A percentile compares a stretch with the other conserved stretches of the same genome.
These are phyloP conservation scores for Pempheris klunzingeri DNA, from an alignment of 2,797 vertebrate species.

Conservation along the genomic window DNA sequence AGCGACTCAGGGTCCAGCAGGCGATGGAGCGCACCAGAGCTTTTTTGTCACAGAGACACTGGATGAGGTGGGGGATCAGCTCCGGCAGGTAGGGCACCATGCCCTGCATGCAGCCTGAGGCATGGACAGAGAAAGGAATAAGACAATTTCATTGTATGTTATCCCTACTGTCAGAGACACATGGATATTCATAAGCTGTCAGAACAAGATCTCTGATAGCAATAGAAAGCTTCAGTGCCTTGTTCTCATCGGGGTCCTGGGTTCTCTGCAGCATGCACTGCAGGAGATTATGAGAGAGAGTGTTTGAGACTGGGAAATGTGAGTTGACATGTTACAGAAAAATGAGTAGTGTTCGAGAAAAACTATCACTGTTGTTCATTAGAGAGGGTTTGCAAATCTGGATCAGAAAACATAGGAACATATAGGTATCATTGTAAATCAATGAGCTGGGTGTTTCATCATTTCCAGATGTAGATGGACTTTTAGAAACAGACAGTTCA, in stretches of 20 bases:
- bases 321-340: neutral
- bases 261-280: constrained; percentile 98
- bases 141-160: too few species aligned
- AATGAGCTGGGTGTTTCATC: constrained; percentile 78
- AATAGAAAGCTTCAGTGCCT: constrained; percentile 53
- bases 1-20: constrained; percentile 97
- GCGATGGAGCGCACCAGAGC: constrained; percentile 95
- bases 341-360: neutral
- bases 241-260: constrained; percentile 91
- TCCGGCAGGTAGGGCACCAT: constrained; percentile 96
- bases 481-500: too few species aligned
- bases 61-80: constrained; percentile 94
- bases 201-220: neutral
- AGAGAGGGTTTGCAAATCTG: constrained; percentile 22
- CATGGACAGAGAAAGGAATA: neutral
- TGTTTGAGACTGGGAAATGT: neutral
- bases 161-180: too few species aligned
- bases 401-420: constrained; percentile 76
- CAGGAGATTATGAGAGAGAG: accelerated
- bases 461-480: constrained; percentile 69
- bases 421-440: constrained; percentile 71
- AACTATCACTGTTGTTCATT: neutral
- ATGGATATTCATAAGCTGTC: neutral
- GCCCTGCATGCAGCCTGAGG: constrained; percentile 93
- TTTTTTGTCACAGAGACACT: constrained; percentile 94